phyloP scores from a whole-genome alignment of 2,888 invertebrate species.

The Rhyacophila evoluta region DNA sequence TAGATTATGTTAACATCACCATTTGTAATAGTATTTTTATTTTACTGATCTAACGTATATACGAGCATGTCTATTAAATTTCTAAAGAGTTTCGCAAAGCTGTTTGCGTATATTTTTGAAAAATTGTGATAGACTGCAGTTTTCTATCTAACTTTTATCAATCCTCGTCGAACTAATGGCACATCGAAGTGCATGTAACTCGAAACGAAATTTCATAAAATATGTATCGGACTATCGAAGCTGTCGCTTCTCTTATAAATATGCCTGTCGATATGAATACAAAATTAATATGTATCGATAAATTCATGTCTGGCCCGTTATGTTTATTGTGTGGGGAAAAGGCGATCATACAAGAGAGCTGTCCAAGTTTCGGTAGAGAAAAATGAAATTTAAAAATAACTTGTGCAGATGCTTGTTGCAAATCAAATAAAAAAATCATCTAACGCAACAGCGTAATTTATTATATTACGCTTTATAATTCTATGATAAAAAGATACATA shows the following conservation, averaged over 20 bases:
- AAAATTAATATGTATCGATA: conserved; percentile 50
- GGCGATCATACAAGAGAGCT: background rate
- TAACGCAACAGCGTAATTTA: no score
- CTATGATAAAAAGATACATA: no score
- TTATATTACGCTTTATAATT: no score
- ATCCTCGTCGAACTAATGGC: background rate
- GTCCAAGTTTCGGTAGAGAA: background rate
- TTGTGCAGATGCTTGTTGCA: background rate
- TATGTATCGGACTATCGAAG: background rate
- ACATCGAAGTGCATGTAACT: background rate
- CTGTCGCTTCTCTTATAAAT: conserved; percentile 11
- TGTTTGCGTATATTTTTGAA: background rate
- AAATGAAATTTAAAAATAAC: background rate
- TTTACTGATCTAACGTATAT: no score
- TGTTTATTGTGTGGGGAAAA: conserved; percentile 32
- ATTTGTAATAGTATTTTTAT: no score
- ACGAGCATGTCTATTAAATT: no score
- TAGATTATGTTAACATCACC: no score
- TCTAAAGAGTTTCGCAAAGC: no score
- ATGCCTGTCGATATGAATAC: conserved; percentile 42
- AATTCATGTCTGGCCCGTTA: conserved; percentile 32
- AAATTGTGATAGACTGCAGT: background rate
- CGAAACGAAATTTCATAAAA: conserved; percentile 6
- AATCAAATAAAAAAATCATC: background rate
- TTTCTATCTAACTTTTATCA: background rate